Evolutionary conservation across 2,113 vertebrate genomes (phyloP).

Genomic region (Oxygymnocypris stewartii): DNA sequence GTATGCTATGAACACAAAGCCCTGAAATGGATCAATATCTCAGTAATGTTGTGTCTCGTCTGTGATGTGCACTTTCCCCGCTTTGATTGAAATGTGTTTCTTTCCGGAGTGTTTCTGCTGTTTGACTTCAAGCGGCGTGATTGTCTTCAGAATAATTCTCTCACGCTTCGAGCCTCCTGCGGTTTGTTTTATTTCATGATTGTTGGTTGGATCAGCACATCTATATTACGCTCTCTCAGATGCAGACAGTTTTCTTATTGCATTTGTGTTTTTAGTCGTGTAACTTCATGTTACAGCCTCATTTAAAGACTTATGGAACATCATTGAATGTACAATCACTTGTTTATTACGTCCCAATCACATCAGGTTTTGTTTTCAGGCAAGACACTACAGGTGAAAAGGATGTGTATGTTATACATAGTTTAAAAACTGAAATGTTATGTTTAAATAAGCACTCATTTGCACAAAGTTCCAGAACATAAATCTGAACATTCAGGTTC

Average conservation of each 20-base stretch:
- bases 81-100: background rate
- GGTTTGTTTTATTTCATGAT: background rate
- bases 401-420: background rate
- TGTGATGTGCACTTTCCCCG: background rate
- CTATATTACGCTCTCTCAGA: background rate
- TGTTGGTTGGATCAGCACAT: background rate
- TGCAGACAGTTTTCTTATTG: background rate
- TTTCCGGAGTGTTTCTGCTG: background rate
- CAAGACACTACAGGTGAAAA: background rate
- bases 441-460: background rate
- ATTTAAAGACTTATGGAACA: background rate
- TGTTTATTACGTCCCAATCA: background rate
- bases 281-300: background rate
- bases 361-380: background rate
- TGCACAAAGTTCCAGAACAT: background rate
- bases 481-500: background rate
- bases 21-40: background rate
- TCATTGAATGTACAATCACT: background rate
- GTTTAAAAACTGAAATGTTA: background rate
- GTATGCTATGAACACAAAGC: background rate
- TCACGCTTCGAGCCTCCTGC: background rate
- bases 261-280: background rate
- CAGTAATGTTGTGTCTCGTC: background rate
- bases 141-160: background rate
- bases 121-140: background rate